A percentile compares a stretch with the other conserved stretches of the same genome.
Conservation (phyloP, 2,888 invertebrate genomes). For the Nyleta sp. region DNA sequence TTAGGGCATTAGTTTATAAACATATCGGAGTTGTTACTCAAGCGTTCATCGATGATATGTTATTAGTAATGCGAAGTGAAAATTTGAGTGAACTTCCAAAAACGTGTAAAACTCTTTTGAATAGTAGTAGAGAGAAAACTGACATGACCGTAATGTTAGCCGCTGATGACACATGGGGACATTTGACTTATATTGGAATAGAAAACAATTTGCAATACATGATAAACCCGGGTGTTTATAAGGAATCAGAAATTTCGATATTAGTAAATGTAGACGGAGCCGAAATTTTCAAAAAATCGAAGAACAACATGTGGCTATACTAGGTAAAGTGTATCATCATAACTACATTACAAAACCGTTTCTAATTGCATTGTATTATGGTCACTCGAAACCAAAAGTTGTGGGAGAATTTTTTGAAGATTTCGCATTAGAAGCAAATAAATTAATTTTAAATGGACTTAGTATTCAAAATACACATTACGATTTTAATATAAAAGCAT, state of each 20-base stretch:
- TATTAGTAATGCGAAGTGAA: conserved; percentile 20
- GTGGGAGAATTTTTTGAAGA: conserved; percentile 35
- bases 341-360: conserved; percentile 39
- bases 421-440: conserved; percentile 24
- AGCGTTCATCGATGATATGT: neutral
- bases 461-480: conserved; percentile 12
- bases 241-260: conserved; percentile 5
- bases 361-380: conserved; percentile 30
- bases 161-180: neutral
- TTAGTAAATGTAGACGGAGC: conserved; percentile 21
- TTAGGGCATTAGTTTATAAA: neutral
- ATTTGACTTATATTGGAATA: conserved; percentile 11
- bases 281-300: conserved; percentile 27
- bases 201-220: conserved; percentile 5
- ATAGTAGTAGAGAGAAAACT: conserved; percentile 14
- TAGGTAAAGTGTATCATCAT: conserved; percentile 4
- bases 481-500: conserved; percentile 17
- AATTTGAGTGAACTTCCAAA: conserved; percentile 13
- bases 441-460: conserved; percentile 24
- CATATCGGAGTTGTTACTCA: neutral
- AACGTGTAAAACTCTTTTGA: conserved; percentile 18
- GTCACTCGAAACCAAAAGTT: conserved; percentile 38
- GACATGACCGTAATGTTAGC: neutral
- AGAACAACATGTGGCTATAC: conserved; percentile 30
- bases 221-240: conserved; percentile 3